phyloP scores from a whole-genome alignment of 2,888 invertebrate genomes.

The Morpho achilles region DNA sequence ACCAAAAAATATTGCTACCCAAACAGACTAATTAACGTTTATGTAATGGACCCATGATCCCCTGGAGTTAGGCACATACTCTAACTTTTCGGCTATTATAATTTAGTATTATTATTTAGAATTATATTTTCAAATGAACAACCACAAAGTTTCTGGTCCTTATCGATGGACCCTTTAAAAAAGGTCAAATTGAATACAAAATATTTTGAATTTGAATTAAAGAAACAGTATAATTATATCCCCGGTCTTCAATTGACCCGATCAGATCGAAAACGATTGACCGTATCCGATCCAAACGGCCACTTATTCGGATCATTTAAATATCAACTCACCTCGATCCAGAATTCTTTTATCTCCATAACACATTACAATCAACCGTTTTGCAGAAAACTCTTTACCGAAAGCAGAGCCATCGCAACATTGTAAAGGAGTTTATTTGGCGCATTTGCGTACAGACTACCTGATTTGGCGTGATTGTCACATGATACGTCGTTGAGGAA shows the following conservation, averaged over 20 bases:
- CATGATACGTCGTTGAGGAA: conserved; percentile 4
- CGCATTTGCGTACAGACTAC: conserved; percentile 26
- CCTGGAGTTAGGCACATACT: no score
- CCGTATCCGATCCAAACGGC: not conserved
- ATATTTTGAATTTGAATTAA: not conserved
- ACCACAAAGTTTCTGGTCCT: no score
- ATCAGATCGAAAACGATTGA: not conserved
- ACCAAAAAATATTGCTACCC: no score
- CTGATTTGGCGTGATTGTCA: conserved; percentile 20
- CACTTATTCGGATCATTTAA: not conserved
- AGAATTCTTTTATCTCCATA: not conserved
- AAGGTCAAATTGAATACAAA: no score
- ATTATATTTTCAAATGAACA: no score
- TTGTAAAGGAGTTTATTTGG: conserved; percentile 1
- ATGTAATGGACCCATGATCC: no score
- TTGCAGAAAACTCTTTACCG: not conserved
- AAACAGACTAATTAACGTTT: no score
- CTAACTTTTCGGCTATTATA: no score
- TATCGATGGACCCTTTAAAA: no score
- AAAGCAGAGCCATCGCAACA: not conserved
- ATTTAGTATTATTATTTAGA: no score
- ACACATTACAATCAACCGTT: not conserved
- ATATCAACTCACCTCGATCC: not conserved
- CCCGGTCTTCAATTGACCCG: not conserved
- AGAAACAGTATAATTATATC: not conserved